Evolutionary conservation across 2,888 invertebrate species (phyloP), one percentile per base, ranked within the genome.

Genomic region (Dynastes maya): DNA sequence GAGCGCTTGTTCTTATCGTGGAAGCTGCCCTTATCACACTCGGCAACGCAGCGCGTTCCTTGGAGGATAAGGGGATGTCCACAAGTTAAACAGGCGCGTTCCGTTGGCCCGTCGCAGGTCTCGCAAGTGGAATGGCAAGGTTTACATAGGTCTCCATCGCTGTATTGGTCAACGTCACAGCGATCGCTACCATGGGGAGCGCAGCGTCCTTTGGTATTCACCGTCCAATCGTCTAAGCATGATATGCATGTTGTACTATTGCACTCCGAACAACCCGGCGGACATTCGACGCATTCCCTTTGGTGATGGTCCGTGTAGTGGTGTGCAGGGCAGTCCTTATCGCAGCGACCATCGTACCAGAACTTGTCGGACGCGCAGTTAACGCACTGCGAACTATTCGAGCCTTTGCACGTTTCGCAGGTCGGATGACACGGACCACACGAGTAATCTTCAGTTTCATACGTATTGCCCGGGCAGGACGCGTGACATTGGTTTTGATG

Each of bases 361-460:
- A 93, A 95, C 80, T 92, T 92, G 70, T 94, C 94, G 53, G 93
- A 89, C 80, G 93, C 93, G 89, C 97, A 97, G 13, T 94, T 93
- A 83, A 96, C 94, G 89, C 97, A 97, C 85, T 96, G 94, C 32
- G 93, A 91, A 84, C 94, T 94, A 49, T 93, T 92, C 16, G 95
- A 92, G 45, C 96, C 96, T 83, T 92, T 93, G 87, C 96, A 96
- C 32, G 95, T 95, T 85, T 94, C 94, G 87, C 96, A 96, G 32
- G 94, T 92, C 71, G 92, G 89, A 88, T 96, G 95, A 86, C 96
- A 96, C 71, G 93, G 91, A 51, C 93, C 92, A 88, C 96, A 96
- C 91, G 92, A 93, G 88, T 96, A 95, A 87, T 97, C 96, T 85
- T 96, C 95, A 1, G 95, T 96, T 89, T 97, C 97, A 86, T 92